A percentile compares a stretch with the other conserved stretches of the same genome.
phyloP scores from a whole-genome alignment of 2,888 invertebrate genomes.

The Apotomis turbidana region DNA sequence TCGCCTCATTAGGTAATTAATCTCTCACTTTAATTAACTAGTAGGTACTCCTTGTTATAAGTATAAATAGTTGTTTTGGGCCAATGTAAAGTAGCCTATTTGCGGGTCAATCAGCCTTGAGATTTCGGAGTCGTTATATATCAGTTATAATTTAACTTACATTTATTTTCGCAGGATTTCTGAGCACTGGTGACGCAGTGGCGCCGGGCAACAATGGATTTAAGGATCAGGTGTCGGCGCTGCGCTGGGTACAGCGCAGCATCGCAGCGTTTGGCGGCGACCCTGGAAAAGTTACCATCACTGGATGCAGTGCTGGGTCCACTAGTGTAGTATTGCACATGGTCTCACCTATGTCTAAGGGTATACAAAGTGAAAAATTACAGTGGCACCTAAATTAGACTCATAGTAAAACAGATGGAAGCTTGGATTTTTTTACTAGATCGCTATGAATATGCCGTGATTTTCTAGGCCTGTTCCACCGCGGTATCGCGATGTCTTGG shows the following conservation, averaged over 20 bases:
- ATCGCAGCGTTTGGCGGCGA: conserved; percentile 88
- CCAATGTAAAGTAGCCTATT: too few relatives aligned
- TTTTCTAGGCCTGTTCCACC: conserved; percentile 85
- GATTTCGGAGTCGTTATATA: too few relatives aligned
- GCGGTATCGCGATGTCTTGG: conserved; percentile 87
- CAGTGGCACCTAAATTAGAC: too few relatives aligned
- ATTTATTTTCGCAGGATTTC: conserved; percentile 71
- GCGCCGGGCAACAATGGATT: conserved; percentile 87
- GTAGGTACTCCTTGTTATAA: too few relatives aligned
- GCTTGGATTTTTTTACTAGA: not conserved
- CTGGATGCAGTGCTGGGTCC: conserved; percentile 84
- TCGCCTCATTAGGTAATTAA: conserved; percentile 75
- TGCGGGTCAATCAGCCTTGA: too few relatives aligned
- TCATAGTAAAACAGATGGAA: too few relatives aligned
- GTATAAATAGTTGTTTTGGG: too few relatives aligned
- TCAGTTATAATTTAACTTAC: too few relatives aligned
- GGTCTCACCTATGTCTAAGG: conserved; percentile 87
- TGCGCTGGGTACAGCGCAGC: conserved; percentile 87
- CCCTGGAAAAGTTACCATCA: conserved; percentile 85
- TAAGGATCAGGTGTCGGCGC: conserved; percentile 87
- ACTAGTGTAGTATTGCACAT: conserved; percentile 79
- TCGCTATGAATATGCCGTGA: too few relatives aligned
- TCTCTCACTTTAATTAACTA: not conserved
- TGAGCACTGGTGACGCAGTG: conserved; percentile 72
- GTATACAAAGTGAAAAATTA: conserved; percentile 46